Percentiles rank a stretch among this genome's conserved stretches.
Evolutionary conservation across 2,113 vertebrate species (phyloP).

Genomic region (Hydropotes inermis): DNA sequence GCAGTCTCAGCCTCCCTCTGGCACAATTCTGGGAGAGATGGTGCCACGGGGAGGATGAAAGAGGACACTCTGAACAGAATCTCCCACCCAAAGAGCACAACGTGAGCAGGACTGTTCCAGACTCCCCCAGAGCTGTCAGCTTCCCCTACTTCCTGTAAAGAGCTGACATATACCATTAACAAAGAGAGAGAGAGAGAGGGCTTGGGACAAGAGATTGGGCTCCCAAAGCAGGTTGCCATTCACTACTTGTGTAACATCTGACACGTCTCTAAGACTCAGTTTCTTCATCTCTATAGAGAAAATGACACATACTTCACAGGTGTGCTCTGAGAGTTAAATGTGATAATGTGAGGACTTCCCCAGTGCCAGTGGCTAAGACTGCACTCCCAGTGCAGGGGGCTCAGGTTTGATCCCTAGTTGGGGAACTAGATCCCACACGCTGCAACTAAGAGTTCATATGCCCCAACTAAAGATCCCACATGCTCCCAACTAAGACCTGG

Average conservation of each 20-base stretch:
- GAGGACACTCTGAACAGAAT: neutral
- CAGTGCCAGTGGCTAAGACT: neutral
- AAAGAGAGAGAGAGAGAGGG: neutral
- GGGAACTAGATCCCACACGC: neutral
- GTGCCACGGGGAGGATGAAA: neutral
- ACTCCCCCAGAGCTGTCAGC: neutral
- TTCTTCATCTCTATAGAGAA: constrained; percentile 5
- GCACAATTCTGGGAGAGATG: constrained; percentile 62
- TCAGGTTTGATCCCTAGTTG: neutral
- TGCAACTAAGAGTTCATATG: neutral
- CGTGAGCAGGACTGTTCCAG: neutral
- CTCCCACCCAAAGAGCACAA: neutral
- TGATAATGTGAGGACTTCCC: neutral
- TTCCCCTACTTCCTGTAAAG: neutral
- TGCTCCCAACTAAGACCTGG: neutral
- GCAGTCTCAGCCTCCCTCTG: constrained; percentile 69
- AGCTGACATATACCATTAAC: neutral
- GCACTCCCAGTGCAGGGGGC: neutral
- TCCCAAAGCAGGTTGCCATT: neutral
- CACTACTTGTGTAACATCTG: neutral
- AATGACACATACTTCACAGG: neutral
- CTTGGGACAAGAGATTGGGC: neutral
- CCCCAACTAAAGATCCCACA: neutral
- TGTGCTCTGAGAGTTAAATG: neutral
- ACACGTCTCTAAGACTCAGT: neutral